phyloP scores from a whole-genome alignment of 2,888 invertebrate species.

The Acrobeloides nanus region DNA sequence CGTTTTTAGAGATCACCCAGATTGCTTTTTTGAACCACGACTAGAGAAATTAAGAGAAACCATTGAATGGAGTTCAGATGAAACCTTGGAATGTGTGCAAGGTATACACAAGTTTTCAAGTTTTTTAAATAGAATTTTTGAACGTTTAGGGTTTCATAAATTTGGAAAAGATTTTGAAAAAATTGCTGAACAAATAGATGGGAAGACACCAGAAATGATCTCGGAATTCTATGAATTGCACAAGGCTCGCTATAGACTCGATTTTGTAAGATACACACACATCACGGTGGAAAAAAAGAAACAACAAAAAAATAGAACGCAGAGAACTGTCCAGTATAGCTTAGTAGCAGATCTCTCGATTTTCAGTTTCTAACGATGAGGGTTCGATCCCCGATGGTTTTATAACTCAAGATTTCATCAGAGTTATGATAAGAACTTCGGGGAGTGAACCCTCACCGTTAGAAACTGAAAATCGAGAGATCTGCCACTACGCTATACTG shows the following conservation, averaged over 20 bases:
- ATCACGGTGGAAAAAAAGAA: too few species aligned
- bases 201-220: constrained; percentile 1
- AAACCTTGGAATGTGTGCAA: constrained; percentile 4
- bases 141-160: constrained; percentile 5
- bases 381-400: too few species aligned
- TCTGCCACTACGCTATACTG: too few species aligned
- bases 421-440: too few species aligned
- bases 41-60: background rate
- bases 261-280: too few species aligned
- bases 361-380: too few species aligned
- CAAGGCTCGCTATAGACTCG: constrained; percentile 7
- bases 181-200: constrained; percentile 4
- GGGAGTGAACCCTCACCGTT: too few species aligned
- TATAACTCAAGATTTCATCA: too few species aligned
- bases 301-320: too few species aligned
- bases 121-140: background rate
- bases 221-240: constrained; percentile 8
- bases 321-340: too few species aligned
- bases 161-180: constrained; percentile 5
- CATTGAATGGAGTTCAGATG: constrained; percentile 8
- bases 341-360: too few species aligned
- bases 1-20: constrained; percentile 11
- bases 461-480: too few species aligned
- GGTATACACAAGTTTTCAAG: background rate
- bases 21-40: constrained; percentile 8